Evolutionary conservation across 1,140 invertebrate species (phyloP).

Genomic region (Gryllus bimaculatus): DNA sequence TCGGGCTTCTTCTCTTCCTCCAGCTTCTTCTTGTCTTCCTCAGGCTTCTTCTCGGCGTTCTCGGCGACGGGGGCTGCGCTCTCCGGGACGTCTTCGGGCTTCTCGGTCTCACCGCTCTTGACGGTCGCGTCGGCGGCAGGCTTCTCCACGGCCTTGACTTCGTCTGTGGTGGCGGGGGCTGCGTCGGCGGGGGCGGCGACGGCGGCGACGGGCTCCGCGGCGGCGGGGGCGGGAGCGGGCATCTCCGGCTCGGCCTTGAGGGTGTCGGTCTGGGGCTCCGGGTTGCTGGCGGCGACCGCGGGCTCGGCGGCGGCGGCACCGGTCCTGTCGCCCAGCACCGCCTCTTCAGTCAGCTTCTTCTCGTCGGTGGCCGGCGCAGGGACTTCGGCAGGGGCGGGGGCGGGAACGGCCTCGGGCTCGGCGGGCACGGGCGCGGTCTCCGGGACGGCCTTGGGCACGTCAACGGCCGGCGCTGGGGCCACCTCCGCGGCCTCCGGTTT

Average conservation of each 20-base stretch:
- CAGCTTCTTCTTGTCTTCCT: conserved; percentile 11
- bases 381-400: conserved; percentile 19
- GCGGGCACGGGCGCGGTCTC: background rate
- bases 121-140: conserved; percentile 10
- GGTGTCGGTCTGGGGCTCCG: conserved; percentile 18
- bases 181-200: conserved; percentile 14
- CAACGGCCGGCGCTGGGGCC: conserved; percentile 9
- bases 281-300: background rate
- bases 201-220: conserved; percentile 20
- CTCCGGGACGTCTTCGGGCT: background rate
- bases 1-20: conserved; percentile 12
- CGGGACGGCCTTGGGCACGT: too few relatives aligned
- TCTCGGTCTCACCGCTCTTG: conserved; percentile 14
- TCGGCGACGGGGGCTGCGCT: background rate
- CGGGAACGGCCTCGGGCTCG: conserved; percentile 16
- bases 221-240: conserved; percentile 15
- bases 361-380: background rate
- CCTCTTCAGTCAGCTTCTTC: background rate
- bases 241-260: conserved; percentile 13
- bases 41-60: conserved; percentile 11
- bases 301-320: background rate
- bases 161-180: conserved; percentile 12
- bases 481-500: conserved; percentile 8
- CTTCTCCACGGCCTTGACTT: conserved; percentile 6
- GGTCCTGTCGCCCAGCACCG: too few relatives aligned